These are phyloP conservation scores for Rhinoptilus africanus DNA, from an alignment of 2,113 vertebrate genomes.

Conservation along the genomic window DNA sequence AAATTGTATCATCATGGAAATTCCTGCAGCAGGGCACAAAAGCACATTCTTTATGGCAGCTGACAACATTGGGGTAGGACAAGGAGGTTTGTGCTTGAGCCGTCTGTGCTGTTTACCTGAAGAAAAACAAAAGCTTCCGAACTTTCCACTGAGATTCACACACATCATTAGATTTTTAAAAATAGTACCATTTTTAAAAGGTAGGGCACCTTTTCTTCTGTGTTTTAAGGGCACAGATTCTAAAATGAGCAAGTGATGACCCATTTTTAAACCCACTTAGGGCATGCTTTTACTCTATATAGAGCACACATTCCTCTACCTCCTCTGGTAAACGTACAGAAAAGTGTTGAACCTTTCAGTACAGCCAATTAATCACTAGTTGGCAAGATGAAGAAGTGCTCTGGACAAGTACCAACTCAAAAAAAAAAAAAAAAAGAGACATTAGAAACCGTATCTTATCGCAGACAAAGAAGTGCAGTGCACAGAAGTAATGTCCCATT, in stretches of 20 bases:
- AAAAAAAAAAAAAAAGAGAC: background rate
- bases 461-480: conserved; percentile 42
- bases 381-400: conserved; percentile 64
- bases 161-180: background rate
- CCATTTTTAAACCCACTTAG: conserved; percentile 53
- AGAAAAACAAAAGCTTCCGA: background rate
- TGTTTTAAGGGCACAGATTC: background rate
- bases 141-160: background rate
- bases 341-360: conserved; percentile 61
- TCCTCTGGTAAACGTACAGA: conserved; percentile 43
- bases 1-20: background rate
- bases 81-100: background rate
- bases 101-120: background rate
- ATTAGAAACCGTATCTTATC: conserved; percentile 46
- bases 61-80: background rate
- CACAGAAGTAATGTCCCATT: conserved; percentile 51
- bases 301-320: conserved; percentile 27
- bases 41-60: background rate
- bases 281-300: background rate
- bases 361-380: conserved; percentile 60
- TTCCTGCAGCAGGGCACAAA: background rate
- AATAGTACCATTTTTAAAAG: background rate
- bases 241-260: conserved; percentile 20
- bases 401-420: conserved; percentile 33
- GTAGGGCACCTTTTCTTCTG: background rate